Evolutionary conservation across 2,113 vertebrate species (phyloP).

Genomic region (Anser cygnoides): DNA sequence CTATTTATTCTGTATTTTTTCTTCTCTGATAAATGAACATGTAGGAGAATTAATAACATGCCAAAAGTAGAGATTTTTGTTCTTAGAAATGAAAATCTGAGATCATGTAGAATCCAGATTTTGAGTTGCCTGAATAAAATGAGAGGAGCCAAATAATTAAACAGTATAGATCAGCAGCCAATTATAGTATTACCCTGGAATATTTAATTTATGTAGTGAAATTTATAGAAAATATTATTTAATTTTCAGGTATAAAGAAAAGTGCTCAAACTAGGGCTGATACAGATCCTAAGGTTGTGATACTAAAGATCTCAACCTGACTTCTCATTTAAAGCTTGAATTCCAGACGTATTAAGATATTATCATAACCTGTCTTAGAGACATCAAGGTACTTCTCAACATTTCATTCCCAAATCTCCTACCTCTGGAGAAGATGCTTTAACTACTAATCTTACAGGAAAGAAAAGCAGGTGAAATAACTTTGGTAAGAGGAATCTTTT

Average conservation of each 20-base stretch:
- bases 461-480: not conserved
- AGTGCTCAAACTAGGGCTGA: not conserved
- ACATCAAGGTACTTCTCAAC: not conserved
- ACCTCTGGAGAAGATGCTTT: not conserved
- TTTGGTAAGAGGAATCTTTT: not conserved
- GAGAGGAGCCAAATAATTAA: too few species aligned
- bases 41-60: too few species aligned
- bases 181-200: not conserved
- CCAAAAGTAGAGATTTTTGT: too few species aligned
- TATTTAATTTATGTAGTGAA: not conserved
- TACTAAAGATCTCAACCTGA: not conserved
- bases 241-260: not conserved
- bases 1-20: too few species aligned
- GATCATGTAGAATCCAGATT: too few species aligned
- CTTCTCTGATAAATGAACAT: too few species aligned
- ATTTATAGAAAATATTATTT: not conserved
- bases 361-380: not conserved
- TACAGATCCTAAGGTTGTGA: not conserved
- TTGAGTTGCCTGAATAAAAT: too few species aligned
- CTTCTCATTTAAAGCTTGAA: not conserved
- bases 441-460: not conserved
- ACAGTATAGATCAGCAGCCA: too few species aligned
- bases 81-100: too few species aligned
- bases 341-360: not conserved
- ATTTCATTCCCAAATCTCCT: not conserved